A percentile compares a stretch with the other conserved stretches of the same genome.
Evolutionary conservation across 2,888 invertebrate genomes (phyloP).

Genomic region (Microdon myrmicae): DNA sequence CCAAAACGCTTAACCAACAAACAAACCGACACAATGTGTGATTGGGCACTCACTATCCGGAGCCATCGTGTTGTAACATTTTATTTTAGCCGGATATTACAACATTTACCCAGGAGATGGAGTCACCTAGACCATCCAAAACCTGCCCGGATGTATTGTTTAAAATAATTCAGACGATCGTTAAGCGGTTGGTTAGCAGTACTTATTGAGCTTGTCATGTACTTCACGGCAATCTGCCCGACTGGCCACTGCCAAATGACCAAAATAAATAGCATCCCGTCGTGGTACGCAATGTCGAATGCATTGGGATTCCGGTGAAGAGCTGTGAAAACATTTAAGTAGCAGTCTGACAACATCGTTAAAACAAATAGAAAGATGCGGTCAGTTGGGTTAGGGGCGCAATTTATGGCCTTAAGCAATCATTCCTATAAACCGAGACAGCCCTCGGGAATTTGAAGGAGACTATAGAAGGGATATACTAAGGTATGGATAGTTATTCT

Average conservation of each 20-base stretch:
- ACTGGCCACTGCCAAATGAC: conserved; percentile 1
- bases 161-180: conserved; percentile 52
- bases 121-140: too few species aligned
- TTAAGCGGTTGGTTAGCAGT: conserved; percentile 53
- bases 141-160: too few species aligned
- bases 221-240: conserved; percentile 19
- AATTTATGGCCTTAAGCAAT: too few species aligned
- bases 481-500: too few species aligned
- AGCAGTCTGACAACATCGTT: conserved; percentile 44
- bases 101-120: not conserved
- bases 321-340: conserved; percentile 44
- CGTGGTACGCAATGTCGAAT: conserved; percentile 30
- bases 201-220: conserved; percentile 52
- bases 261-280: conserved; percentile 26
- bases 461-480: too few species aligned
- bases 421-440: too few species aligned
- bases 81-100: conserved; percentile 43
- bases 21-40: conserved; percentile 37
- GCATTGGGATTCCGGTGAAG: conserved; percentile 35
- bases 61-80: conserved; percentile 37
- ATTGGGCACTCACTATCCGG: conserved; percentile 19
- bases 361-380: conserved; percentile 26
- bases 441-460: too few species aligned
- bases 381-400: not conserved
- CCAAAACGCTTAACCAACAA: conserved; percentile 49